Evolutionary conservation across 2,797 vertebrate genomes (phyloP), one percentile per base, ranked within the genome.

Genomic region (Microctenopoma stevenorrisi): DNA sequence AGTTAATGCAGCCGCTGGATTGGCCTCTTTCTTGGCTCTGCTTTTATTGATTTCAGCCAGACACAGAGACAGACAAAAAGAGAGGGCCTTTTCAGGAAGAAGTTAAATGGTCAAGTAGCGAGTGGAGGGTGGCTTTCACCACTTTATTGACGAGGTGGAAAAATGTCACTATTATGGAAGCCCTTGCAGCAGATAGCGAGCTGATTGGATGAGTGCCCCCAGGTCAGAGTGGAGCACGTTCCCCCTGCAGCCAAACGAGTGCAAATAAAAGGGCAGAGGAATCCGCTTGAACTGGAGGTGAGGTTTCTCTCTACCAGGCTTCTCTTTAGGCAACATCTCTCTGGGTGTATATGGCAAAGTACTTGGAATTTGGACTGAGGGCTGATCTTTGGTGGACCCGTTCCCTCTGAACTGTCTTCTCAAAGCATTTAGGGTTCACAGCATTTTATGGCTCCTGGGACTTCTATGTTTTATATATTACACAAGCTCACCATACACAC

Each of bases 51-150:
- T 95, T 94, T 94, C 88, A 91, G 82, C 67, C 76, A 92, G 93
- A 93, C 93, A 92, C 85, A 91, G 92, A 93, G 85, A 89, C 86
- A 89, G 88, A 88, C 89, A 86, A 90, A 92, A 91, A 94, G 92
- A 94, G 94, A 94, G 86, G 88, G 90, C 87, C 92, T 94, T 95
- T 94, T 95, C 93, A 94, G 89, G 85, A 92, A 91, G 92, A 95
- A 95, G 94, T 95, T 95, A 94, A 95, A 94, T 87, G 94, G 94
- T 94, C 94, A 94, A 95, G 94, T 94, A 94, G 94, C 86, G 72
- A 83, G 89, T 92, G 87, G 92, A 94, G 94, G 93, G 93, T 93
- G 93, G 90, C 93, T 94, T 94, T 95, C 94, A 94, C 89, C 94
- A 92, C 92, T 94, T 91, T 94, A 95, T 95, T 95, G 94, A 95